Conservation (phyloP, 2,888 invertebrate species). For the Allygus modestus region DNA sequence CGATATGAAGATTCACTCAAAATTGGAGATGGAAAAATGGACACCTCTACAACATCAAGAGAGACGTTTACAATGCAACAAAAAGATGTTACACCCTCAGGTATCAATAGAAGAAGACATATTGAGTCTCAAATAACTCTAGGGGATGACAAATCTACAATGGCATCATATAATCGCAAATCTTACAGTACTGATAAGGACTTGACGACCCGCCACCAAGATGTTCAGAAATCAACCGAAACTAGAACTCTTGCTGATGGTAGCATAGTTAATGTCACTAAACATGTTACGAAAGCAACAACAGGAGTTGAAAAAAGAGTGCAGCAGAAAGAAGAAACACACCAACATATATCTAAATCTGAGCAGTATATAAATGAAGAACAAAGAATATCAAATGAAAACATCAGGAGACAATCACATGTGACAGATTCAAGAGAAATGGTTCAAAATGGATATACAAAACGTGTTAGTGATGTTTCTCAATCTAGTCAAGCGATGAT, state of each 20-base stretch:
- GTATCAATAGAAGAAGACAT: slow-evolving; percentile 76
- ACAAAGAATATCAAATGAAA: slow-evolving; percentile 45
- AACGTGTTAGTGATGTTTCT: slow-evolving; percentile 12
- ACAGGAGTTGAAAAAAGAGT: slow-evolving; percentile 56
- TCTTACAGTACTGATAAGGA: slow-evolving; percentile 54
- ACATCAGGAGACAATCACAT: slow-evolving; percentile 26
- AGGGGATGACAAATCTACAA: slow-evolving; percentile 77
- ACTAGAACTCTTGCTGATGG: slow-evolving; percentile 77
- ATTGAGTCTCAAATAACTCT: slow-evolving; percentile 83
- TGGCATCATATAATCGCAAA: slow-evolving; percentile 72
- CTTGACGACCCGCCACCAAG: slow-evolving; percentile 65
- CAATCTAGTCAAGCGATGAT: slow-evolving; percentile 58
- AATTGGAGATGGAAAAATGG: slow-evolving; percentile 77
- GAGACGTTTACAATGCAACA: slow-evolving; percentile 76
- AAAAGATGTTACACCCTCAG: slow-evolving; percentile 77
- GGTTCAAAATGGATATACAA: slow-evolving; percentile 48
- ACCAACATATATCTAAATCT: slow-evolving; percentile 46
- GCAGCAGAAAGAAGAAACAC: slow-evolving; percentile 52
- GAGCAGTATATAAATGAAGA: slow-evolving; percentile 37
- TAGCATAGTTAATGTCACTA: slow-evolving; percentile 64
- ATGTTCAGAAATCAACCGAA: slow-evolving; percentile 74
- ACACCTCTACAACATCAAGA: slow-evolving; percentile 77
- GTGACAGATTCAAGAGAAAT: slow-evolving; percentile 1
- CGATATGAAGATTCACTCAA: slow-evolving; percentile 77
- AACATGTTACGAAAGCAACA: slow-evolving; percentile 51